A percentile compares a stretch with the other conserved stretches of the same genome.
These are phyloP conservation scores for Procavia capensis DNA, from an alignment of 2,113 vertebrate genomes.

Conservation along the genomic window DNA sequence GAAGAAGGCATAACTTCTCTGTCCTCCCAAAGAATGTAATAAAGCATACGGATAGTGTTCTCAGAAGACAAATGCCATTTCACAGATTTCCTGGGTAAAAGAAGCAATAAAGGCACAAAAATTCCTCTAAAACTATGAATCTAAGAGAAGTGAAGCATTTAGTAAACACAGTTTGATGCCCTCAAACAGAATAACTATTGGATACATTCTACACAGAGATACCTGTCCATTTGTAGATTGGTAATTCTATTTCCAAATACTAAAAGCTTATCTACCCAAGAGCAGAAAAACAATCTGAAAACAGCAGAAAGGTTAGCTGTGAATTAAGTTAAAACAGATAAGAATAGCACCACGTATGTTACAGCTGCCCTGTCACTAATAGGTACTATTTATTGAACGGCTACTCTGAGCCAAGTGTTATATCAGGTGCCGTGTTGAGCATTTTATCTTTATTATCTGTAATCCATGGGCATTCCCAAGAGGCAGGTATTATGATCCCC, in stretches of 20 bases:
- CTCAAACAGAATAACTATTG: background rate
- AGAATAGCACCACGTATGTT: background rate
- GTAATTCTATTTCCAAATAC: background rate
- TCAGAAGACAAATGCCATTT: background rate
- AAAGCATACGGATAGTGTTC: background rate
- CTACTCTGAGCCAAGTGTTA: background rate
- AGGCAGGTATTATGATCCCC: background rate
- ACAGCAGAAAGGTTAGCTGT: background rate
- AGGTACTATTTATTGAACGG: background rate
- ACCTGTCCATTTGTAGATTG: background rate
- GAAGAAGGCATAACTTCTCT: background rate
- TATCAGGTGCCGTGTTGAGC: background rate
- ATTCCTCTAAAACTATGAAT: background rate
- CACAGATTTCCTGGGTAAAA: background rate
- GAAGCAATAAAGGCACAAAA: background rate
- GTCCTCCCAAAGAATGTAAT: background rate
- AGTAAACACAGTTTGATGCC: conserved; percentile 26
- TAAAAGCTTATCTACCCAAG: background rate
- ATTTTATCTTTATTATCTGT: background rate
- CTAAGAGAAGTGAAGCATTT: background rate
- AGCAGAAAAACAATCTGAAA: conserved; percentile 22
- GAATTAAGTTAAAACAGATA: background rate
- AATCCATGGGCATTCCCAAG: background rate
- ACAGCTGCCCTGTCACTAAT: background rate
- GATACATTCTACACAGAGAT: background rate